These are phyloP conservation scores for Sclerurus mexicanus DNA, from an alignment of 2,113 vertebrate genomes.

Conservation along the genomic window DNA sequence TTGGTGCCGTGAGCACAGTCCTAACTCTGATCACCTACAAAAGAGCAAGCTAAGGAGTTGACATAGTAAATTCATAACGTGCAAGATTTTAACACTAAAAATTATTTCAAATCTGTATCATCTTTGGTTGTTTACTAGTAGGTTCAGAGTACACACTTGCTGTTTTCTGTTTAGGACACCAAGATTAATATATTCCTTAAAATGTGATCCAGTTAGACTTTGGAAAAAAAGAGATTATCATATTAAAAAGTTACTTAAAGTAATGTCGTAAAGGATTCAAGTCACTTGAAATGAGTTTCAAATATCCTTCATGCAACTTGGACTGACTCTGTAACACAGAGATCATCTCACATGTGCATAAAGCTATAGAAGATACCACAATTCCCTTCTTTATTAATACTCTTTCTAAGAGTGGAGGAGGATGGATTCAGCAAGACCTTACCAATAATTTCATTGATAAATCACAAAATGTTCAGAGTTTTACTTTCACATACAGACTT, in stretches of 20 bases:
- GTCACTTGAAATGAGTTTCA: neutral
- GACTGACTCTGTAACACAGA: accelerated
- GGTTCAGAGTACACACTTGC: neutral
- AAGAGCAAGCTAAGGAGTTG: neutral
- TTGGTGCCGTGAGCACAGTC: neutral
- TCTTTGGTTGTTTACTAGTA: neutral
- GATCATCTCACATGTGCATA: neutral
- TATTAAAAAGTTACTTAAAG: neutral
- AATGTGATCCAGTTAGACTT: neutral
- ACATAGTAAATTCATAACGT: neutral
- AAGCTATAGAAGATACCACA: neutral
- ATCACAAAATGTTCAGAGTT: neutral
- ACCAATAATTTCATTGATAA: neutral
- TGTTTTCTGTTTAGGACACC: neutral
- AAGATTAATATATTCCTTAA: neutral
- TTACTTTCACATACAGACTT: neutral
- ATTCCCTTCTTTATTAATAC: neutral
- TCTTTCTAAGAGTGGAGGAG: neutral
- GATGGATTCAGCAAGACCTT: neutral
- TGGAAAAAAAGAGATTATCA: neutral
- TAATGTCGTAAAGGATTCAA: neutral
- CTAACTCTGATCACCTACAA: neutral
- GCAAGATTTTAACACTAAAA: neutral
- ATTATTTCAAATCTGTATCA: neutral
- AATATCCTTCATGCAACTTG: neutral